Evolutionary conservation across 1,140 invertebrate species (phyloP).

Genomic region (Geopemphigus sp.): DNA sequence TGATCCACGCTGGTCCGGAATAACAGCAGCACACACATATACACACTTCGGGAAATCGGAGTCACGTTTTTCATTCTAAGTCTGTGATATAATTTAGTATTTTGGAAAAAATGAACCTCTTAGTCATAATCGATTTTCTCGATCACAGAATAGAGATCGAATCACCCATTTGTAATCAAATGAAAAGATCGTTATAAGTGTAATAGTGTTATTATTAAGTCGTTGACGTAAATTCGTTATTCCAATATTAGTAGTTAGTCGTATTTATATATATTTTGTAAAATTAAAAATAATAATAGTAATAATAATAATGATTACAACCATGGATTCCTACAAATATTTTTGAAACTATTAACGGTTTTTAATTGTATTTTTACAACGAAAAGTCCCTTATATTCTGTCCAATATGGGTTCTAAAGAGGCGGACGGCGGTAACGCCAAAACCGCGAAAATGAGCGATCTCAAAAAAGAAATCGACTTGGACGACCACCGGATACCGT

Average conservation of each 20-base stretch:
- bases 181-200: conserved; percentile 48
- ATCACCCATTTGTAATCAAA: conserved; percentile 49
- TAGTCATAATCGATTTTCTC: conserved; percentile 43
- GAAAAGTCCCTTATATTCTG: conserved; percentile 44
- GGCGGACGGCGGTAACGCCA: conserved; percentile 44
- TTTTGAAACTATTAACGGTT: conserved; percentile 42
- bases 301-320: conserved; percentile 40
- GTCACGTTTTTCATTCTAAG: conserved; percentile 33
- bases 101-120: conserved; percentile 44
- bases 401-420: conserved; percentile 48
- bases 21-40: conserved; percentile 45
- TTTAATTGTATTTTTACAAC: conserved; percentile 48
- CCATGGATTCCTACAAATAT: conserved; percentile 49
- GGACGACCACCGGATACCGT: conserved; percentile 70
- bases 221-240: conserved; percentile 47
- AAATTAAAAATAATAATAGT: conserved; percentile 27
- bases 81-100: conserved; percentile 47
- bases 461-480: conserved; percentile 73
- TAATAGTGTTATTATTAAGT: conserved; percentile 13
- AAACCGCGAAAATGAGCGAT: conserved; percentile 59
- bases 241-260: conserved; percentile 43
- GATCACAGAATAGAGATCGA: conserved; percentile 47
- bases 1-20: conserved; percentile 40
- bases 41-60: conserved; percentile 47
- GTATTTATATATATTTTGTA: conserved; percentile 49